phyloP scores from a whole-genome alignment of 2,113 vertebrate genomes.

The Crypturellus undulatus region DNA sequence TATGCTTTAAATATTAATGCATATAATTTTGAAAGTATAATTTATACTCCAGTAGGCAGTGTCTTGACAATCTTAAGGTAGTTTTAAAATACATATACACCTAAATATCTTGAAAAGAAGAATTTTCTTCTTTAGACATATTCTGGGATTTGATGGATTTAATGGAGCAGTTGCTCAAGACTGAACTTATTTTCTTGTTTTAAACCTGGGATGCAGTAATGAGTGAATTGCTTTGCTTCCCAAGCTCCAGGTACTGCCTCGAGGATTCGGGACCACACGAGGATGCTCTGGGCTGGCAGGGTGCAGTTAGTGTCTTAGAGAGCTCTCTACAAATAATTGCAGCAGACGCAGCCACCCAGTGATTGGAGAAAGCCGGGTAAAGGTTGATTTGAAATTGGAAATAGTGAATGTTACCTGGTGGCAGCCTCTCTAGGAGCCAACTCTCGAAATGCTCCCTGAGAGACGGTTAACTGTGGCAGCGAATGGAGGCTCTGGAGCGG shows the following conservation, averaged over 20 bases:
- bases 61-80: constrained; percentile 26
- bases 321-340: neutral
- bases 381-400: neutral
- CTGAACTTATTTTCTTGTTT: neutral
- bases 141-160: neutral
- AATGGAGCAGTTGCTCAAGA: neutral
- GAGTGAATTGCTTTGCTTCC: neutral
- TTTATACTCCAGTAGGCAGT: constrained; percentile 22
- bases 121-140: neutral
- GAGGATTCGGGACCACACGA: neutral
- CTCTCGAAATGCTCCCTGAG: neutral
- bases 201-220: neutral
- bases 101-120: neutral
- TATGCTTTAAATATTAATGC: constrained; percentile 36
- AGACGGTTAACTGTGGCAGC: neutral
- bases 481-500: no score
- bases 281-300: neutral
- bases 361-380: neutral
- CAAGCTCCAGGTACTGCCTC: neutral
- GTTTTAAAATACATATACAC: neutral
- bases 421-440: neutral
- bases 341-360: neutral
- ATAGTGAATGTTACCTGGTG: neutral
- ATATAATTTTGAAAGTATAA: constrained; percentile 52
- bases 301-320: neutral